Percentiles rank a stretch among this genome's conserved stretches.
Evolutionary conservation across 2,888 invertebrate genomes (phyloP).

Genomic region (Rhamnusium bicolor): DNA sequence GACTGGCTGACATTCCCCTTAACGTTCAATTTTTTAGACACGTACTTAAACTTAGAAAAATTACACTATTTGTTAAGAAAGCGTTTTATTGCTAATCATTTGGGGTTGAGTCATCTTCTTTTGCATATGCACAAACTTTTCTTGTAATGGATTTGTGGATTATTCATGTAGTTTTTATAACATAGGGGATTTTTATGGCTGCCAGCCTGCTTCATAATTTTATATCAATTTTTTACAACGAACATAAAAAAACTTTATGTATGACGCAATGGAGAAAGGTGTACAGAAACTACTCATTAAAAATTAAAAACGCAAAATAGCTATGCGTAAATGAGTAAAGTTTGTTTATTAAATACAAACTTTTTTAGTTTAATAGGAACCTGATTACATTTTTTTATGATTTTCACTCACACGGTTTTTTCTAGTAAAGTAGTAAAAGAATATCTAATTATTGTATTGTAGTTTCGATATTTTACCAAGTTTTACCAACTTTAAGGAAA

Average conservation of each 20-base stretch:
- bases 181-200: neutral
- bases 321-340: neutral
- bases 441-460: neutral
- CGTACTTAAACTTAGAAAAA: conserved; percentile 49
- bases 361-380: neutral
- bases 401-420: neutral
- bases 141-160: conserved; percentile 11
- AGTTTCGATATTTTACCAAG: no score
- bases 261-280: neutral
- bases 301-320: neutral
- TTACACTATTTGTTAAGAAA: conserved; percentile 41
- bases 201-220: neutral
- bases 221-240: conserved; percentile 2
- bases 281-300: neutral
- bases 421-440: neutral
- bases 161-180: conserved; percentile 10
- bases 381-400: neutral
- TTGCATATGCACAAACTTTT: neutral
- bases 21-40: conserved; percentile 53
- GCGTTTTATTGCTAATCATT: conserved; percentile 42
- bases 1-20: conserved; percentile 44
- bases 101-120: neutral
- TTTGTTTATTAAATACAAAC: neutral
- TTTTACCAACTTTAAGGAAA: no score
- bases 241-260: conserved; percentile 10